Evolutionary conservation across 2,113 vertebrate species (phyloP), one percentile per base, ranked within the genome.

Genomic region (Gobius niger): DNA sequence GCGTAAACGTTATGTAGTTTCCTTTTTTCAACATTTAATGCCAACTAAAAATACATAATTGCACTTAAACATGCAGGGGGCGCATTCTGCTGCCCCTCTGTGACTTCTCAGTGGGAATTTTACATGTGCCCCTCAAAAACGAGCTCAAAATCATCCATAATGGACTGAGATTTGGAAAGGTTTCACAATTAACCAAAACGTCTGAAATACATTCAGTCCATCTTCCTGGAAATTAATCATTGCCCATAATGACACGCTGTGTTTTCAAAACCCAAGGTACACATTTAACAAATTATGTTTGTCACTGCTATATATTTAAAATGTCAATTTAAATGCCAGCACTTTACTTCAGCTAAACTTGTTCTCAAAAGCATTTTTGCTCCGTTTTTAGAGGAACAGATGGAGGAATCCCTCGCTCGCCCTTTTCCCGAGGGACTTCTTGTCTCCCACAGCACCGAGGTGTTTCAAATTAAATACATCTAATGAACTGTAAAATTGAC

Each of bases 391-490:
- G 46, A 60, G 76, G 75, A 78, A 88, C 87, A 90, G 90, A 89
- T 85, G 87, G 90, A 87, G 89, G 85, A 88, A 88, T 91, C 82
- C 85, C 86, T 77, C 66, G 73, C 81, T 80, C 67, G 77, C 82
- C 90, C 82, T 75, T 83, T 85, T 76, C 70, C 78, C 12, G 41
- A 69, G 75, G 78, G 75, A 75, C 85, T 81, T 75, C 86, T 67
- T 82, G 87, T 84, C 75, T 89, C 87, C 87, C 88, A 82, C 80
- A 77, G 46, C 90, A 78, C 88, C 72, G 85, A 91, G 90, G 86
- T 90, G 84, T 88, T 87, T 88, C 83, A 91, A 90, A 91, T 90
- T 90, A 89, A 91, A 91, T 90, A 91, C 87, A 61, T 85, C 82
- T 91, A 91, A 91, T 91, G 88, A 90, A 91, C 85, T 88, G 84